Base-by-base conservation (phyloP, 2,888 invertebrate genomes). In the Frankliniella intonsa region DNA sequence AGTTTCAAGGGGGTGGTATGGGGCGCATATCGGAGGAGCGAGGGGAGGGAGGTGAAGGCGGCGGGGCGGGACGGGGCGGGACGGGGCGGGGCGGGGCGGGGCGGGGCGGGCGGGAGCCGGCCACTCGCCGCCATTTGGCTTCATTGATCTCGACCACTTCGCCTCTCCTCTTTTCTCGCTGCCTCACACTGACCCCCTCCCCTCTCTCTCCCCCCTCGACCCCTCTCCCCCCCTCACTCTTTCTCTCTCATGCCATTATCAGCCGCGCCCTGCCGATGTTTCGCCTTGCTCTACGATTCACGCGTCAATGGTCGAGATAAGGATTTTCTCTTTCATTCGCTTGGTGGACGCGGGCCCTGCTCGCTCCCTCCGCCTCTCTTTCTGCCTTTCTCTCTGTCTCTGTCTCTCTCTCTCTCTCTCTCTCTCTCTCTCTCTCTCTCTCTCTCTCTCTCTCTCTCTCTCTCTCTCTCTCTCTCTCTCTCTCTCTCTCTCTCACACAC, bases 111-210 rank as follows among this genome's bases (percentile, higher is more conserved):
- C 25, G 10, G 69, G 69, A 76, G 62, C 62, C 62, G 14, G 14
- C 69, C 69, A 76, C 69, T 76, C 69, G 22, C 69, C 69, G 69
- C 69, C 69, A 76, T 76, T 76, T 76, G 69, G 69, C 69, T 76
- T 76, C 69, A 76, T 76, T 76, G 69, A 76, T 76, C 69, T 76
- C 69, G 69, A 76, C 22, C 25, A 22, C 25, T 25, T 25, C 69
- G 22, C 12, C 25, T 17, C 17, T 2, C 17, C 55, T 55, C 55
- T 55, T 55, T 17, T 55, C 69, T 19, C 69, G 11, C 69, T 22
- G n/a, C 22, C 65, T 65, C 65, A n/a, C 65, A 9, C 65, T n/a
- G 19, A n/a, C n/a, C n/a, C 55, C 55, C 55, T 11, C 8, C 55
- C 55, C 55, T 2, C 55, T 8, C 55, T 17, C 14, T 8, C 55